Conservation (phyloP, 2,797 vertebrate genomes). For the Notolabrus celidotus region DNA sequence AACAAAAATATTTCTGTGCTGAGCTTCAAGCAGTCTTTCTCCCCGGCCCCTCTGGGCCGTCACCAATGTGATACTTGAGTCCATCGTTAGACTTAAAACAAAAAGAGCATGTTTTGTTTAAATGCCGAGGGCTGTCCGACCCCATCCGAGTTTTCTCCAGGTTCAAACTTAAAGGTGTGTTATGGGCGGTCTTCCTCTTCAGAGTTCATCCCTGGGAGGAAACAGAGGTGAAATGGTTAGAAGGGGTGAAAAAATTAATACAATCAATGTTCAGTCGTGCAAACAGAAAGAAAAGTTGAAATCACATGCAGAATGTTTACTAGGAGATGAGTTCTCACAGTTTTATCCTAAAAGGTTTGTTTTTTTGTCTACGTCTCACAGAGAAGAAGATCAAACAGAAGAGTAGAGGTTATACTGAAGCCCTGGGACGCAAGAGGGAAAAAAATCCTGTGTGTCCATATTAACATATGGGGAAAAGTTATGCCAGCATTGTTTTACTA, state of each 20-base stretch:
- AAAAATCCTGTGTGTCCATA: background rate
- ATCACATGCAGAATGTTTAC: slow-evolving; percentile 51
- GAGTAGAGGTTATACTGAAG: background rate
- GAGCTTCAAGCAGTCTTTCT: slow-evolving; percentile 74
- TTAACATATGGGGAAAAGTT: too few relatives aligned
- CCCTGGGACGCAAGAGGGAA: background rate
- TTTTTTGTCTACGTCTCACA: slow-evolving; percentile 52
- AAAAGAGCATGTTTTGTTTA: slow-evolving; percentile 79
- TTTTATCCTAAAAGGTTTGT: slow-evolving; percentile 27
- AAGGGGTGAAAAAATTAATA: background rate
- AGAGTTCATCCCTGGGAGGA: slow-evolving; percentile 95
- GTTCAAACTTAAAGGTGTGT: slow-evolving; percentile 79
- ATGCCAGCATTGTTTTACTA: too few relatives aligned
- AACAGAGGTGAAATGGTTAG: slow-evolving; percentile 59
- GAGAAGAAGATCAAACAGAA: slow-evolving; percentile 48
- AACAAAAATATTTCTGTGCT: slow-evolving; percentile 70
- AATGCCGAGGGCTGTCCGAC: slow-evolving; percentile 69
- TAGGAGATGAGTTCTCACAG: background rate
- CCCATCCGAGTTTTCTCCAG: slow-evolving; percentile 87
- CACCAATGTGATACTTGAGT: slow-evolving; percentile 60
- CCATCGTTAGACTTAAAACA: slow-evolving; percentile 59
- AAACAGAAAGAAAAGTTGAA: slow-evolving; percentile 22
- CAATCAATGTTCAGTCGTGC: slow-evolving; percentile 20
- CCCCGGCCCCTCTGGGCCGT: slow-evolving; percentile 45
- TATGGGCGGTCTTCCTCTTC: slow-evolving; percentile 89